Base-by-base conservation (phyloP, 2,797 vertebrate genomes). In the Rhinophrynus dorsalis region DNA sequence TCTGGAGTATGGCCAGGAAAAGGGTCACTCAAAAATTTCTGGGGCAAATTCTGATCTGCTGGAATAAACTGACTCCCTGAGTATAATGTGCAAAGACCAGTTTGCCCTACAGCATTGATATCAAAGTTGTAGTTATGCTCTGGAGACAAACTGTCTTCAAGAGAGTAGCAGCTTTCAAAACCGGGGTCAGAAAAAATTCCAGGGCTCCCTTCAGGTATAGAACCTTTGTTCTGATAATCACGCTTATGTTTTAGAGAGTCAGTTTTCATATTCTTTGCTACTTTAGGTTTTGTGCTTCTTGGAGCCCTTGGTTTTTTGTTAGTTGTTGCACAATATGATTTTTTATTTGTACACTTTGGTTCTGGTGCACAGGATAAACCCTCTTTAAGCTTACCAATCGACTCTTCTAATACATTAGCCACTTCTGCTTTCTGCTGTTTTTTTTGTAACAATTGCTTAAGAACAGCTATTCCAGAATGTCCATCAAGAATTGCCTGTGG, bases 111-210 rank as follows among this genome's bases (percentile, higher is more conserved):
- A 44, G 91, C 76, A 73, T 98, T 98, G 70, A 98, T 98, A 83
- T 99, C 96, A 84, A 99, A 99, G 77, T 87, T 94, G 75, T 96
- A 99, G 88, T 91, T 95, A 81, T 96, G 93, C 59, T 98, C 95
- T 67, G 97, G 97, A 54, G 97, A 99, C 67, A 99, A 85, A 68
- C 95, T 96, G 74, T 97, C 95, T 82, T 98, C 97, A 70, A 98
- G 91, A 1, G 95, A 95, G 55, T 94, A 96, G 84, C 95, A 97
- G 76, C 92, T 93, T 85, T 96, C 94, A 84, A 97, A 89, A 65
- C 92, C 93, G 40, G 93, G 91, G 73, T 96, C 95, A 54, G 95
- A 95, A 78, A 92, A 88, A 79, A 96, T 90, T 29, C 86, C 21
- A 1, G 91, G 90, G 75, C 88, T 93, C 47, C 91, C 91, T 77